A percentile compares a stretch with the other conserved stretches of the same genome.
Conservation (phyloP, 2,888 invertebrate species). For the Drosophila emarginata region DNA sequence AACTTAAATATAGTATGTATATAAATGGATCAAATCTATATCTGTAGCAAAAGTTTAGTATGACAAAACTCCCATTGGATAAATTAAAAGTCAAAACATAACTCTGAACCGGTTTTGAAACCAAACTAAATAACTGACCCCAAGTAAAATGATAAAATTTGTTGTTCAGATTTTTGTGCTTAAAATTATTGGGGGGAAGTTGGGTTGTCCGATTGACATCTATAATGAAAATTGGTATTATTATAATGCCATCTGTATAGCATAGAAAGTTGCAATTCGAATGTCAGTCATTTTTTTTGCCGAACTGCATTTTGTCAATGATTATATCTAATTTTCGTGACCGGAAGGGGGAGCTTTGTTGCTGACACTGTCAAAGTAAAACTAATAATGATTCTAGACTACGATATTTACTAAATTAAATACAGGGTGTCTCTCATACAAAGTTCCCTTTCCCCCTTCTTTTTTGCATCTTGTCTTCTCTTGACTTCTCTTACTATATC, state of each 20-base stretch:
- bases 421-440: not conserved
- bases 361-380: conserved; percentile 48
- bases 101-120: no score
- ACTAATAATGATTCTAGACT: conserved; percentile 40
- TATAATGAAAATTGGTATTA: conserved; percentile 3
- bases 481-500: not conserved
- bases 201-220: not conserved
- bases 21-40: not conserved
- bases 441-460: conserved; percentile 29
- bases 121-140: not conserved
- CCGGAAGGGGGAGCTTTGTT: conserved; percentile 63
- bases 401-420: conserved; percentile 17
- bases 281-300: not conserved
- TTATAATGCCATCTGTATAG: not conserved
- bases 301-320: conserved; percentile 37
- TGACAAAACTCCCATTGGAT: no score
- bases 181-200: not conserved
- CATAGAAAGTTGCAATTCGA: not conserved
- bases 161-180: not conserved
- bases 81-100: no score
- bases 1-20: no score
- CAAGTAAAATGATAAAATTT: no score
- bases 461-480: conserved; percentile 14
- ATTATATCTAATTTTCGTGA: conserved; percentile 51
- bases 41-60: not conserved